A percentile compares a stretch with the other conserved stretches of the same genome.
These are phyloP conservation scores for Anomalospiza imberbis DNA, from an alignment of 2,797 vertebrate species.

Conservation along the genomic window DNA sequence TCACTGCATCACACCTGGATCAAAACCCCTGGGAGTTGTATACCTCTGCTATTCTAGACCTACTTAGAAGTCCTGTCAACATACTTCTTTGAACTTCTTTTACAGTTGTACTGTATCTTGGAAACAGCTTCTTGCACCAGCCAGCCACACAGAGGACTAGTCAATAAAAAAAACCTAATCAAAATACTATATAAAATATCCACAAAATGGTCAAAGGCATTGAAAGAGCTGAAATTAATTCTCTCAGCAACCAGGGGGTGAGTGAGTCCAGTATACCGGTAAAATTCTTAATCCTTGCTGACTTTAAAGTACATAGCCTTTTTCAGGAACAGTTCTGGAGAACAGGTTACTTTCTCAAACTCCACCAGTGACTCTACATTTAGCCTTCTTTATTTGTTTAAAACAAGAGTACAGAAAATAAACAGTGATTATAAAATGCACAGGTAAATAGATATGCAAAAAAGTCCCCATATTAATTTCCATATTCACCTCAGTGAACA, in stretches of 20 bases:
- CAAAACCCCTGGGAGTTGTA: background rate
- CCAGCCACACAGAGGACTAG: background rate
- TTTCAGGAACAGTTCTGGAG: background rate
- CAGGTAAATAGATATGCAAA: background rate
- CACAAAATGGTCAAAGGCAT: background rate
- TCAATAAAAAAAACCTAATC: background rate
- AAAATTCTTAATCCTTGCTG: background rate
- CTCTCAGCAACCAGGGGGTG: background rate
- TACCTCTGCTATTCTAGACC: background rate
- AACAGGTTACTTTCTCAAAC: fast-evolving
- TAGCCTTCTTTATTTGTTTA: background rate
- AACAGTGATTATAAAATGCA: background rate
- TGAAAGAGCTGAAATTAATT: background rate
- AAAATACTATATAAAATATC: background rate
- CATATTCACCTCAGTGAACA: background rate
- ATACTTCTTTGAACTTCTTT: background rate
- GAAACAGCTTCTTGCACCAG: background rate
- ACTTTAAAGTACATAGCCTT: background rate
- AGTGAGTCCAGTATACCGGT: background rate
- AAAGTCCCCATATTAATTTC: background rate
- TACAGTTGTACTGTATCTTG: background rate
- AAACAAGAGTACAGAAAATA: background rate
- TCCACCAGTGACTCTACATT: background rate
- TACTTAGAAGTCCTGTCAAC: conserved; percentile 7
- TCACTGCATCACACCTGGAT: background rate